Percentiles rank a stretch among this genome's conserved stretches.
Conservation (phyloP, 2,113 vertebrate genomes). For the Phylloscopus whistleri region DNA sequence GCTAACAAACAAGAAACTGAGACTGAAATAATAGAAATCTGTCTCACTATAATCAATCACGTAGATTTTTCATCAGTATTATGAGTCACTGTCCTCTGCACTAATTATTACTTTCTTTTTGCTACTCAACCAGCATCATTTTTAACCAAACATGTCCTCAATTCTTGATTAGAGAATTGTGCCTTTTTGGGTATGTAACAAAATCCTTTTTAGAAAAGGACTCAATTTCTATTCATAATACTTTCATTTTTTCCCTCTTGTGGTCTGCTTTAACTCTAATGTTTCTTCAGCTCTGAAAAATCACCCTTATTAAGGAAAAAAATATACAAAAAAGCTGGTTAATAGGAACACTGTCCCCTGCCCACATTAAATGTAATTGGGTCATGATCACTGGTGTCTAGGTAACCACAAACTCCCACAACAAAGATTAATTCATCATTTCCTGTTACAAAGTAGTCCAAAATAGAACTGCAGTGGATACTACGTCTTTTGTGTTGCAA, state of each 20-base stretch:
- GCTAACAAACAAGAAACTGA: not conserved
- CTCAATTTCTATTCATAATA: not conserved
- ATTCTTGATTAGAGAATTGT: not conserved
- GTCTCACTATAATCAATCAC: not conserved
- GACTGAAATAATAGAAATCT: not conserved
- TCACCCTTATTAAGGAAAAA: not conserved
- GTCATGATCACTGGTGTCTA: constrained; percentile 26
- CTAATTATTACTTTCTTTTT: constrained; percentile 18
- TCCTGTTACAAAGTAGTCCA: not conserved
- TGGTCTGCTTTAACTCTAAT: not conserved
- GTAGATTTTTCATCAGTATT: constrained; percentile 28
- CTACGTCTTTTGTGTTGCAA: not conserved
- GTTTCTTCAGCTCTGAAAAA: not conserved
- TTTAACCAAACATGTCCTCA: not conserved
- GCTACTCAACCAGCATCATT: not conserved
- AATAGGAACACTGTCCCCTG: not conserved
- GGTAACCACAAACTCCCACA: constrained; percentile 34
- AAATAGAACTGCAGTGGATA: not conserved
- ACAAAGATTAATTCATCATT: constrained; percentile 16
- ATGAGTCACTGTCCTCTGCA: not conserved
- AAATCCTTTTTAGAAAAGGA: not conserved
- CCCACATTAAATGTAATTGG: constrained; percentile 2
- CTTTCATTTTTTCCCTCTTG: not conserved
- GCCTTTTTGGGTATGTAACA: not conserved
- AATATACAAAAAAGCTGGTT: not conserved